A percentile compares a stretch with the other conserved stretches of the same genome.
Conservation (phyloP, 2,888 invertebrate species). For the Fragum sueziense region DNA sequence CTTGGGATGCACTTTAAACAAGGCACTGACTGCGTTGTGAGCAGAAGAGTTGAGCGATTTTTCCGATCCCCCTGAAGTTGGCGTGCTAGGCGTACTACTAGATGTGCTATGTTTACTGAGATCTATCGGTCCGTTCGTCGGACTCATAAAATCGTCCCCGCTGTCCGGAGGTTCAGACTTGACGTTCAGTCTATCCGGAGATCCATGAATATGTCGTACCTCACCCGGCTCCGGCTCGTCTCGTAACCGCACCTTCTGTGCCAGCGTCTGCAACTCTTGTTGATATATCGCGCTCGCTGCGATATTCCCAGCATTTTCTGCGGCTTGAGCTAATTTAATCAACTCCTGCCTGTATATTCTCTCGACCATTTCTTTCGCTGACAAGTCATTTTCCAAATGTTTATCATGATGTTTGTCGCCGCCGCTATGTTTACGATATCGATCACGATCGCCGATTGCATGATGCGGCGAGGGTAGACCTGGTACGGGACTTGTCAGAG, state of each 20-base stretch:
- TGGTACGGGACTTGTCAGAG: slow-evolving; percentile 45
- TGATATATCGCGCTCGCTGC: slow-evolving; percentile 90
- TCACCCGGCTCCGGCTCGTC: slow-evolving; percentile 83
- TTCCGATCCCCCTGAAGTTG: slow-evolving; percentile 67
- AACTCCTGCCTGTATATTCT: slow-evolving; percentile 86
- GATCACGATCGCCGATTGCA: slow-evolving; percentile 30
- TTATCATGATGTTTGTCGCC: slow-evolving; percentile 48
- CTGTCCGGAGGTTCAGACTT: slow-evolving; percentile 75
- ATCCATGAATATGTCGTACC: slow-evolving; percentile 55
- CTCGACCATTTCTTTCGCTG: slow-evolving; percentile 88
- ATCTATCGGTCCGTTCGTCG: slow-evolving; percentile 74
- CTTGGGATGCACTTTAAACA: slow-evolving; percentile 91
- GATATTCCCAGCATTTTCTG: slow-evolving; percentile 80
- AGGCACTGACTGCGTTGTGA: slow-evolving; percentile 84
- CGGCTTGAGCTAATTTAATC: slow-evolving; percentile 91
- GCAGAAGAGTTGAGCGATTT: slow-evolving; percentile 74
- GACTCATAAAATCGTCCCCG: slow-evolving; percentile 64
- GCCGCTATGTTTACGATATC: slow-evolving; percentile 43
- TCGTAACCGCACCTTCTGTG: slow-evolving; percentile 85
- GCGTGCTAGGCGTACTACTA: slow-evolving; percentile 68
- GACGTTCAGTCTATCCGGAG: slow-evolving; percentile 60
- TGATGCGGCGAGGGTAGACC: slow-evolving; percentile 23
- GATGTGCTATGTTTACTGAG: slow-evolving; percentile 74
- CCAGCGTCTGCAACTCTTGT: slow-evolving; percentile 95
- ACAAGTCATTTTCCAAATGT: slow-evolving; percentile 59